Percentiles rank a stretch among this genome's conserved stretches.
Evolutionary conservation across 2,888 invertebrate genomes (phyloP).

Genomic region (Ophion ventricosus): DNA sequence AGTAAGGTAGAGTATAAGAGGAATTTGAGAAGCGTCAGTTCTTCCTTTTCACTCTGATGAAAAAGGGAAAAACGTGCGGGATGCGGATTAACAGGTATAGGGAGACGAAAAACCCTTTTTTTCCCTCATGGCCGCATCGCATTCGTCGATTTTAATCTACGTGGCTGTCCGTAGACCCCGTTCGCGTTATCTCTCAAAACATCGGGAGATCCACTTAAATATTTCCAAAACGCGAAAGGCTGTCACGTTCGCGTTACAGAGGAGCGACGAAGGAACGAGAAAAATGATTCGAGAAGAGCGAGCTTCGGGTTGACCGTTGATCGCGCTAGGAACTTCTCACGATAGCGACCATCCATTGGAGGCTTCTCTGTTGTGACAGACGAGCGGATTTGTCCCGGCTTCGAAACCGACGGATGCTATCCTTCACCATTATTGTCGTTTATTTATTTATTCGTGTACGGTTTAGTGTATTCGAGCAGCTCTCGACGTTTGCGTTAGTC

Average conservation of each 20-base stretch:
- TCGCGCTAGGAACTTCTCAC: slow-evolving; percentile 29
- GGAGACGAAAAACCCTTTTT: slow-evolving; percentile 73
- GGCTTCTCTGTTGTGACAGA: slow-evolving; percentile 52
- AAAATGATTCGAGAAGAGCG: slow-evolving; percentile 29
- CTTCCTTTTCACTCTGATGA: slow-evolving; percentile 58
- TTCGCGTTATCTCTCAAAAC: slow-evolving; percentile 76
- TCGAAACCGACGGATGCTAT: slow-evolving; percentile 22
- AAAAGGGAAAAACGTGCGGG: slow-evolving; percentile 25
- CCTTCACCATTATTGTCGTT: slow-evolving; percentile 5
- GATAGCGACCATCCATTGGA: slow-evolving; percentile 28
- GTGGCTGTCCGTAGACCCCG: slow-evolving; percentile 22
- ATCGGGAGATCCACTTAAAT: slow-evolving; percentile 79
- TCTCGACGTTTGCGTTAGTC: neutral
- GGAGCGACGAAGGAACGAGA: neutral
- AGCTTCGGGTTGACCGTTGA: slow-evolving; percentile 20
- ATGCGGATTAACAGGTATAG: slow-evolving; percentile 69
- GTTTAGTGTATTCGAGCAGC: neutral
- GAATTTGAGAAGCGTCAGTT: slow-evolving; percentile 60
- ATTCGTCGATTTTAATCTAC: slow-evolving; percentile 62
- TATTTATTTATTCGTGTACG: slow-evolving; percentile 45
- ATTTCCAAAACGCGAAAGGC: slow-evolving; percentile 75
- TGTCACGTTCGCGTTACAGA: slow-evolving; percentile 46
- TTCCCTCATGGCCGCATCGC: slow-evolving; percentile 44
- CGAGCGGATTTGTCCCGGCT: slow-evolving; percentile 34
- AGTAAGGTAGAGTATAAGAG: slow-evolving; percentile 44